These are phyloP conservation scores for Microplitis mediator DNA, from an alignment of 1,140 invertebrate genomes.

Conservation along the genomic window DNA sequence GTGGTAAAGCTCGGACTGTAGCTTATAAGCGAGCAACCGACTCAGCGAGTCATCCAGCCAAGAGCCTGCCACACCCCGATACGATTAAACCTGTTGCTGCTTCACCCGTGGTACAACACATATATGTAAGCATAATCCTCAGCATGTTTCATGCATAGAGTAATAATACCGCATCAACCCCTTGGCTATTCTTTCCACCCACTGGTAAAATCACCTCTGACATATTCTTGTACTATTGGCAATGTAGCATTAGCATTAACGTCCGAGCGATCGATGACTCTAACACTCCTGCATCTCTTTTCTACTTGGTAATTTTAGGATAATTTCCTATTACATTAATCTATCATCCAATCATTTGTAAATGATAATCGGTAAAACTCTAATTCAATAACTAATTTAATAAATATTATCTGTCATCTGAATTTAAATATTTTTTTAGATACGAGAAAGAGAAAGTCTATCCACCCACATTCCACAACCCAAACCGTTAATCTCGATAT, in stretches of 20 bases:
- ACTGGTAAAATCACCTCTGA: conserved; percentile 29
- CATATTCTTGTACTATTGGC: conserved; percentile 11
- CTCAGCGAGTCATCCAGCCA: conserved; percentile 30
- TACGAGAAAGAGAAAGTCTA: conserved; percentile 13
- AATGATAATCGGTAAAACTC: neutral
- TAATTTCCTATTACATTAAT: neutral
- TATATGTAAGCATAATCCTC: conserved; percentile 34
- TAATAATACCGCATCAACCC: conserved; percentile 26
- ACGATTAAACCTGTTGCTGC: conserved; percentile 58
- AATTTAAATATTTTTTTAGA: conserved; percentile 10
- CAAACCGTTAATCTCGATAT: neutral
- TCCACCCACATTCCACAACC: conserved; percentile 16
- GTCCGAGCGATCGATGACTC: conserved; percentile 30
- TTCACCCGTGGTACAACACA: conserved; percentile 42
- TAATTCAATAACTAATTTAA: neutral
- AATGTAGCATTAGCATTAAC: neutral
- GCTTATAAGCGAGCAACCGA: conserved; percentile 22
- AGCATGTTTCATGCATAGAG: conserved; percentile 29
- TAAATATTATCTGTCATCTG: conserved; percentile 3
- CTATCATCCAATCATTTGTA: neutral
- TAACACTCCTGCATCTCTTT: no score
- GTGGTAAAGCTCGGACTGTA: neutral
- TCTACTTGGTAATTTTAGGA: neutral
- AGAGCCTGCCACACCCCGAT: conserved; percentile 51
- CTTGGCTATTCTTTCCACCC: conserved; percentile 9